Evolutionary conservation across 2,113 vertebrate species (phyloP).

Genomic region (Charina bottae): DNA sequence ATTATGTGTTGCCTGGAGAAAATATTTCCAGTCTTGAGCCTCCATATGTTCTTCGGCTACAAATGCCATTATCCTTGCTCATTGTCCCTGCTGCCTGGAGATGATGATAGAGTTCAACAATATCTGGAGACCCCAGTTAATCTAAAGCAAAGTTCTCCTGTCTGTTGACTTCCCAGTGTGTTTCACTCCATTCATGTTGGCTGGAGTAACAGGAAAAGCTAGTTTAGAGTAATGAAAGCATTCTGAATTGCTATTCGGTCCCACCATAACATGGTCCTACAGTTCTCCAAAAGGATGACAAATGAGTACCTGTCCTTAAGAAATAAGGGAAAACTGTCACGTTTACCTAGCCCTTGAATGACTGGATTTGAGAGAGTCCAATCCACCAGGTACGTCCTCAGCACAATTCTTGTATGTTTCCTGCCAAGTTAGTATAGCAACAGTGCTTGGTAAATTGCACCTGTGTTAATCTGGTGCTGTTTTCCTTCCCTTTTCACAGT

Average conservation of each 20-base stretch:
- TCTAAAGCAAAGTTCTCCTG: background rate
- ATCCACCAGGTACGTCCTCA: background rate
- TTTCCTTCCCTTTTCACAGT: conserved; percentile 1
- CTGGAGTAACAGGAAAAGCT: background rate
- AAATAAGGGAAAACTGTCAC: background rate
- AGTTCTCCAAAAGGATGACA: background rate
- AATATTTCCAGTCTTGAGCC: background rate
- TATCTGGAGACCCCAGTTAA: background rate
- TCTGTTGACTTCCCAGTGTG: background rate
- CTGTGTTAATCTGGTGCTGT: background rate
- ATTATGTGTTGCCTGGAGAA: background rate
- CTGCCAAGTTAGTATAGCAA: background rate
- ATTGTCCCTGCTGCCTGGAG: background rate
- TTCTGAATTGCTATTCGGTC: background rate
- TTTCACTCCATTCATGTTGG: background rate
- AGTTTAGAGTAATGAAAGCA: background rate
- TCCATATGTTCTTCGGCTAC: background rate
- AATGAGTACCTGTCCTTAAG: background rate
- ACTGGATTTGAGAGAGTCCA: conserved; percentile 40
- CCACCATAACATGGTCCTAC: background rate
- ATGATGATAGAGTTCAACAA: background rate
- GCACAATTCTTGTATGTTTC: background rate
- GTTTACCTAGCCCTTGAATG: background rate
- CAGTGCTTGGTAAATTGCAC: background rate
- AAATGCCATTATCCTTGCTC: background rate